Evolutionary conservation across 1,140 invertebrate genomes (phyloP).

Genomic region (Leptinotarsa lineolata): DNA sequence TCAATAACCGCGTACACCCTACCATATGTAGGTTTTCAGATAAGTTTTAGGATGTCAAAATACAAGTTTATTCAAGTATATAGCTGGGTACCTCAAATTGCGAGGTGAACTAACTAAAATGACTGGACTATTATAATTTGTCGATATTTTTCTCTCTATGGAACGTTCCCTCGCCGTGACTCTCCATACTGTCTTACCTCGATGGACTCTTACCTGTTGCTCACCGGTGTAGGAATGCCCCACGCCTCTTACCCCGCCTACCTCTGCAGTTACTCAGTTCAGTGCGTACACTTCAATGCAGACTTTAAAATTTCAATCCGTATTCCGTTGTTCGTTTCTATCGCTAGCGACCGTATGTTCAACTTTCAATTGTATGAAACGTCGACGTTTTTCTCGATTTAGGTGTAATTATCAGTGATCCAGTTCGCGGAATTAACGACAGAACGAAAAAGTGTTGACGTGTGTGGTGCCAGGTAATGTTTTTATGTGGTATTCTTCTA

Average conservation of each 20-base stretch:
- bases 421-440: not conserved
- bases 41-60: no score
- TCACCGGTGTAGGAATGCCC: conserved; percentile 42
- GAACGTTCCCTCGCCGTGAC: not conserved
- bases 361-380: conserved; percentile 12
- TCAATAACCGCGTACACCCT: no score
- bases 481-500: conserved; percentile 3
- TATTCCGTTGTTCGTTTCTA: conserved; percentile 4
- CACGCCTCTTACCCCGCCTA: conserved; percentile 40
- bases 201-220: conserved; percentile 38
- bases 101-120: no score
- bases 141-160: no score
- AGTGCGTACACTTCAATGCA: conserved; percentile 10
- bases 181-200: conserved; percentile 22
- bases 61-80: no score
- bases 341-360: conserved; percentile 3
- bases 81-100: no score
- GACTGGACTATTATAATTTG: no score
- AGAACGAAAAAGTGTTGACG: not conserved
- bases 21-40: no score
- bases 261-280: conserved; percentile 13
- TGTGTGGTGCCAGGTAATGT: conserved; percentile 30
- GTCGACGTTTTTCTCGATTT: not conserved
- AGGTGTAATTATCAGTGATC: not conserved
- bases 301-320: conserved; percentile 5